Evolutionary conservation across 1,140 invertebrate genomes (phyloP).

Genomic region (Zaprionus taronus): DNA sequence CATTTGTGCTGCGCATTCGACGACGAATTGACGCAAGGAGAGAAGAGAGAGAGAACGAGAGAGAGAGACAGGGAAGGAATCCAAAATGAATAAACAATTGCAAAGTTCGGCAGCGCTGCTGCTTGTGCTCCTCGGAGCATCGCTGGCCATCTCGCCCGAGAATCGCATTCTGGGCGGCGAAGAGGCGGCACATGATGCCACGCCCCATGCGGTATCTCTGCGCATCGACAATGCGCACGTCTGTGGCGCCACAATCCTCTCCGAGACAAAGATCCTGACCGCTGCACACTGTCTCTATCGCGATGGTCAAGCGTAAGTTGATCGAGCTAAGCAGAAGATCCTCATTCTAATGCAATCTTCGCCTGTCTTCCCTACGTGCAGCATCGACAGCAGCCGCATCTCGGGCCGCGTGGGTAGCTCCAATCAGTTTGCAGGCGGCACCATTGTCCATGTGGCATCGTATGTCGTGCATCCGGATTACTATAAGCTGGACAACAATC

Average conservation of each 20-base stretch:
- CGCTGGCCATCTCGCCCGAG: neutral
- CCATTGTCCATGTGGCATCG: conserved; percentile 33
- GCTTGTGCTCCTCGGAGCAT: conserved; percentile 8
- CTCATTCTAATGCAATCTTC: neutral
- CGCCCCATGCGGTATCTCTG: conserved; percentile 63
- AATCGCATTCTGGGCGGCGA: conserved; percentile 69
- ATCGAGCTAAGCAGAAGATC: neutral
- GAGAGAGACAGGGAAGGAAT: neutral
- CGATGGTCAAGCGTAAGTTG: conserved; percentile 58
- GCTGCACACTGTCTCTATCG: conserved; percentile 71
- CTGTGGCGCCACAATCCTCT: conserved; percentile 66
- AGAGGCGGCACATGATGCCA: conserved; percentile 50
- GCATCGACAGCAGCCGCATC: conserved; percentile 50
- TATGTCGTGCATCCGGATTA: conserved; percentile 80
- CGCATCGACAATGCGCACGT: conserved; percentile 72
- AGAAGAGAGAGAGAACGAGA: neutral
- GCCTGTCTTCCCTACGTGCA: neutral
- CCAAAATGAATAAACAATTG: neutral
- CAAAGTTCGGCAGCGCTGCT: conserved; percentile 9
- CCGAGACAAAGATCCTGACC: conserved; percentile 53
- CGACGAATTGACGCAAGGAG: conserved; percentile 18
- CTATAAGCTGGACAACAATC: conserved; percentile 84
- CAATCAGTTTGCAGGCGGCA: conserved; percentile 76
- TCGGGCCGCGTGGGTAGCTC: conserved; percentile 72
- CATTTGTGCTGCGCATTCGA: conserved; percentile 46